phyloP scores from a whole-genome alignment of 2,797 vertebrate genomes.

The Tangara arthus region DNA sequence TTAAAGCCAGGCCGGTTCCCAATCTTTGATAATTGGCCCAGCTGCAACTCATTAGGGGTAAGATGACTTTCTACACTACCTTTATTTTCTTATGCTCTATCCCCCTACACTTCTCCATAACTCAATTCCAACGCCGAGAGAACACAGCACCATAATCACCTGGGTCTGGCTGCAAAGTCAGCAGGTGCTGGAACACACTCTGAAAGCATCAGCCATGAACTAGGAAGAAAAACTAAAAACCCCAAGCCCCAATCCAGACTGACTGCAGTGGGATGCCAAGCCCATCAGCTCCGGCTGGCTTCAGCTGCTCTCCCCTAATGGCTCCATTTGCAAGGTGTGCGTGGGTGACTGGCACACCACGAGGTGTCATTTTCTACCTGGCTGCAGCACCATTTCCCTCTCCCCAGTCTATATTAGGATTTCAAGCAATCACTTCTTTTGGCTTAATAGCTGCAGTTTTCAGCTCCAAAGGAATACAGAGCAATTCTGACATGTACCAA shows the following conservation, averaged over 20 bases:
- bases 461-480: neutral
- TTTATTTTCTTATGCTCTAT: too few relatives aligned
- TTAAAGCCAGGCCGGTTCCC: too few relatives aligned
- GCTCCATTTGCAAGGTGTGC: neutral
- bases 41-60: too few relatives aligned
- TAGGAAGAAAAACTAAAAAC: too few relatives aligned
- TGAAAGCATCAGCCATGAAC: neutral
- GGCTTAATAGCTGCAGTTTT: neutral
- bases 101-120: too few relatives aligned
- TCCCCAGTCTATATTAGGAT: neutral
- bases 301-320: neutral
- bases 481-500: neutral
- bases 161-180: neutral
- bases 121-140: accelerated
- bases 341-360: neutral
- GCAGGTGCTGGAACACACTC: neutral
- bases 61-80: too few relatives aligned
- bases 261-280: neutral
- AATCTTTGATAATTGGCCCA: too few relatives aligned
- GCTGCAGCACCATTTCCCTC: neutral
- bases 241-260: neutral
- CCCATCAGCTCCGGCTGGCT: neutral
- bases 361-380: neutral
- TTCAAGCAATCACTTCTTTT: neutral
- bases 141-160: neutral